Base-by-base conservation (phyloP, 2,797 vertebrate species). In the Vireo griseus region DNA sequence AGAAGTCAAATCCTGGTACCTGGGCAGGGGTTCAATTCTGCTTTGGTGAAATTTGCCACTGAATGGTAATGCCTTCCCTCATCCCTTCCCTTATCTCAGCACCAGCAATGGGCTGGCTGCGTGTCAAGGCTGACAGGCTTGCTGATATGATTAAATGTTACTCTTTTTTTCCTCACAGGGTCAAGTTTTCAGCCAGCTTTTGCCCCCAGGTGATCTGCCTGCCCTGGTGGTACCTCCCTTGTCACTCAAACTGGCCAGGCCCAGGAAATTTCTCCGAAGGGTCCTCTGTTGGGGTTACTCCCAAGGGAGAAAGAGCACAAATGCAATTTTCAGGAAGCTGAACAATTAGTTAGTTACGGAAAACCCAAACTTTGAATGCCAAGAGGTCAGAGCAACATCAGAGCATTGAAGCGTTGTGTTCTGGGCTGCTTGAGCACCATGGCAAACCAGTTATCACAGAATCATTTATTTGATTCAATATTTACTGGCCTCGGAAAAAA, bases 331-430 rank as follows among this genome's bases (percentile, higher is more conserved):
- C 87, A 91, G 91, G 91, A 94, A 96, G 85, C 57, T 37, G 87
- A 94, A 95, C 85, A 92, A 90, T 91, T 86, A 90, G 54, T 79
- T 82, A 47, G 58, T 92, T 90, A 88, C 2, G 2, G 82, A 72
- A 96, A 94, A 90, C 1, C 4, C 50, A 85, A 68, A 80, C 65
- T 26, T 62, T 7, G 50, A 86, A 44, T 75, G 91, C 82, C 90
- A 96, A 74, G 73, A 90, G 65, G 57, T 92, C 6, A 3, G 58
- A 91, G 42, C n/a, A n/a, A 33, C 2, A 10, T 69, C 3, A 2
- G 76, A 75, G 51, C 47, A 7, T 2, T 59, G 85, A 82, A 77
- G 39, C 0, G 0, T 51, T 40, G 13, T 54, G 57, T 63, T 82
- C 13, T 2, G 69, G 51, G 74, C 67, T 91, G 67, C 75, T 71